Percentiles rank a stretch among this genome's conserved stretches.
These are phyloP conservation scores for Platyura marginata DNA, from an alignment of 1,140 invertebrate genomes.

Conservation along the genomic window DNA sequence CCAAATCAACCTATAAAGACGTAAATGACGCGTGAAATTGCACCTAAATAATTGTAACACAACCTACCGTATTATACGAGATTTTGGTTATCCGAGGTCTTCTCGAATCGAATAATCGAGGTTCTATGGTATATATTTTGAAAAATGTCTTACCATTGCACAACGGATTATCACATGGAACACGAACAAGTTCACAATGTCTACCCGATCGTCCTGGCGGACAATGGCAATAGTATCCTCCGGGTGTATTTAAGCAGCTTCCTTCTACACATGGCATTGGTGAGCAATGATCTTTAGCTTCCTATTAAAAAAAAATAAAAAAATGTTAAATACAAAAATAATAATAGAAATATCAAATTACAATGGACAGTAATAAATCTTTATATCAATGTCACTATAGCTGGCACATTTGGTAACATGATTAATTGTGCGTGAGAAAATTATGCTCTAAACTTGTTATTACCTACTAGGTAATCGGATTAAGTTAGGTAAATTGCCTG, in stretches of 20 bases:
- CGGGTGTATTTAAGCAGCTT: conserved; percentile 67
- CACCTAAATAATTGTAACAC: no score
- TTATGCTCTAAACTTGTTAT: not conserved
- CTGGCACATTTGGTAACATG: no score
- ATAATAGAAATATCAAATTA: not conserved
- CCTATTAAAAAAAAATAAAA: conserved; percentile 25
- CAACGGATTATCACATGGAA: conserved; percentile 34
- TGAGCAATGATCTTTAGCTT: conserved; percentile 65
- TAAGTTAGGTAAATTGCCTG: no score
- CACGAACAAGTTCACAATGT: conserved; percentile 61
- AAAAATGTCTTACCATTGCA: conserved; percentile 23
- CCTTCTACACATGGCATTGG: conserved; percentile 65
- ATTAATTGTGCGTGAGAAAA: not conserved
- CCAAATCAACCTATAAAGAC: no score
- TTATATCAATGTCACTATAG: no score
- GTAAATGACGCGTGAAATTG: no score
- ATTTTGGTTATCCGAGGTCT: no score
- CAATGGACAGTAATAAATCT: no score
- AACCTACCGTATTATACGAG: no score
- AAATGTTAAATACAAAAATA: not conserved
- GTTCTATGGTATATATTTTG: no score
- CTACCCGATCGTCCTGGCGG: conserved; percentile 69
- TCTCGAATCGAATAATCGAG: no score
- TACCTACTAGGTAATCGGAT: not conserved
- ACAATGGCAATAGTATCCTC: conserved; percentile 82